These are phyloP conservation scores for Vidua macroura DNA, from an alignment of 2,113 vertebrate genomes.

Conservation along the genomic window DNA sequence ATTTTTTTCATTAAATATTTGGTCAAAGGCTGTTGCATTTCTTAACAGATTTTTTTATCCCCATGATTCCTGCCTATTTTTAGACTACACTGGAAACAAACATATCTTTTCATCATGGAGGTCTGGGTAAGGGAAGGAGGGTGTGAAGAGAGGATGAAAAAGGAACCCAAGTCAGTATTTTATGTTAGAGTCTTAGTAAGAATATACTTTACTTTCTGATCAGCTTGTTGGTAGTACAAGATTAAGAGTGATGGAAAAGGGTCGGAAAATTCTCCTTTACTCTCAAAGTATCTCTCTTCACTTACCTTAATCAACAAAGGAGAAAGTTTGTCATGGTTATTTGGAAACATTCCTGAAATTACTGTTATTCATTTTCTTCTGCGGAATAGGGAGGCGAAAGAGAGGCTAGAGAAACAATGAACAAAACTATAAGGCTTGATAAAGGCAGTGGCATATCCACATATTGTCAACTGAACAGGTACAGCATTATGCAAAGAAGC, in stretches of 20 bases:
- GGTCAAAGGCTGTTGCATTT: not conserved
- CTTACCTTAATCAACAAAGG: not conserved
- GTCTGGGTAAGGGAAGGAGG: not conserved
- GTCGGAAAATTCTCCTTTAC: not conserved
- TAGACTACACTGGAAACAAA: not conserved
- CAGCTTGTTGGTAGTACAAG: not conserved
- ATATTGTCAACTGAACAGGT: not conserved
- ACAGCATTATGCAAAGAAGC: not conserved
- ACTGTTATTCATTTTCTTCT: not conserved
- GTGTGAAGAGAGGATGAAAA: not conserved
- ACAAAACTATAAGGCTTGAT: not conserved
- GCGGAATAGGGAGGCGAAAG: not conserved
- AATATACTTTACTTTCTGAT: not conserved
- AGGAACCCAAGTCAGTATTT: not conserved
- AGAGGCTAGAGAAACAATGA: not conserved
- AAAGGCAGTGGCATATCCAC: not conserved
- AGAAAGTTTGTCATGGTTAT: not conserved
- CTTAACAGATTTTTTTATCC: not conserved
- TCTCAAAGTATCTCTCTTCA: not conserved
- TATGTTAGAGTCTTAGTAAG: not conserved
- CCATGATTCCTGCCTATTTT: accelerated
- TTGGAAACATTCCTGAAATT: not conserved
- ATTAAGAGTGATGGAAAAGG: not conserved
- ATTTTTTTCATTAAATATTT: not conserved
- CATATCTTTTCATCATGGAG: not conserved